A percentile compares a stretch with the other conserved stretches of the same genome.
Conservation (phyloP, 2,113 vertebrate genomes). For the Hemiprocne comata region DNA sequence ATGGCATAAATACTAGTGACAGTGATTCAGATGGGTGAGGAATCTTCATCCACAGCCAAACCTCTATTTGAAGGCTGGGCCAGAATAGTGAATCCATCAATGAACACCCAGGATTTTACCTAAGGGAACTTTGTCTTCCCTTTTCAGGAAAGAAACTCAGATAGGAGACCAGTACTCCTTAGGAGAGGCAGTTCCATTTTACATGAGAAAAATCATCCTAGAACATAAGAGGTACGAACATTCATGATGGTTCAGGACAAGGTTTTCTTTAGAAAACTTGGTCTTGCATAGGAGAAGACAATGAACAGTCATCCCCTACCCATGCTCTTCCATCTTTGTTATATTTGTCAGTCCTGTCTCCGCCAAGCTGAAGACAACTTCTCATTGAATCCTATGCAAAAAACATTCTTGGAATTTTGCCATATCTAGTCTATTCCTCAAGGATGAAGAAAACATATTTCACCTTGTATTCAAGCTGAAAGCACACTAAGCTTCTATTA, state of each 20-base stretch:
- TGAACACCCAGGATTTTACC: not conserved
- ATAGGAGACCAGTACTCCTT: not conserved
- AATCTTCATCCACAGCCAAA: not conserved
- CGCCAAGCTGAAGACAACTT: not conserved
- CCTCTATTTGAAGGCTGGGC: not conserved
- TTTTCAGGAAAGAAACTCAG: not conserved
- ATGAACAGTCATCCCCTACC: not conserved
- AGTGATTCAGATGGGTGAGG: not conserved
- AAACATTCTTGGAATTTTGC: not conserved
- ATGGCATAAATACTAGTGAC: constrained; percentile 6
- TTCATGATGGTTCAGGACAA: not conserved
- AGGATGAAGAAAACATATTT: not conserved
- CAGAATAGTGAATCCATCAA: not conserved
- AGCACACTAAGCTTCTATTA: not conserved
- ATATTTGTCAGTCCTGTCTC: not conserved
- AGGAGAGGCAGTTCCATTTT: not conserved
- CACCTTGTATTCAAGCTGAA: not conserved
- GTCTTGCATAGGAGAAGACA: not conserved
- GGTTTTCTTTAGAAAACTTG: not conserved
- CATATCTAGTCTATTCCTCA: not conserved
- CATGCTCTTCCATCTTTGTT: not conserved
- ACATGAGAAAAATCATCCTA: not conserved
- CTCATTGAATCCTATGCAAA: not conserved
- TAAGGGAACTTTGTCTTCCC: not conserved
- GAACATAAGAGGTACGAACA: not conserved